Evolutionary conservation across 1,140 invertebrate species (phyloP), one percentile per base, ranked within the genome.

Genomic region (Caligus rogercresseyi): DNA sequence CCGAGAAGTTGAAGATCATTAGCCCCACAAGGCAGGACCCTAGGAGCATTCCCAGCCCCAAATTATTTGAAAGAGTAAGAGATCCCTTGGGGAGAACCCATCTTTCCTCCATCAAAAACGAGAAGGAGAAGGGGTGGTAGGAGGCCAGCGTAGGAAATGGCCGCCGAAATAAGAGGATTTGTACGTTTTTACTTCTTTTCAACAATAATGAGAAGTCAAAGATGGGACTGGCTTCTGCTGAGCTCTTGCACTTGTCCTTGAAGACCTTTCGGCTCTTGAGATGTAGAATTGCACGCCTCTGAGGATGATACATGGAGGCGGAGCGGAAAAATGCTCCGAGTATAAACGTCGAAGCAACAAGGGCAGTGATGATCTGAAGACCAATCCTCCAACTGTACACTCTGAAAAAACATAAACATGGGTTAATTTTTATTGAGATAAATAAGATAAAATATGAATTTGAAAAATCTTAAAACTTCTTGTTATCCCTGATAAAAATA

Each of bases 331-430:
- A 43, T 1, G 84, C 86, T n/a, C 86, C 87, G 1, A 89, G 76
- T 68, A 90, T 82, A 70, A 90, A 90, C 0, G 85, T 87, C 2
- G 84, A 73, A 65, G 87, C 86, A 11, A 88, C 80, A 1, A 84
- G 78, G 15, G 84, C 85, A 1, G 87, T 89, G 1, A 89, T 81
- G 52, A 83, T 81, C 72, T 90, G 87, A 19, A 90, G 78, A 19
- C 86, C 86, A 57, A 87, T 72, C 66, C 84, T 78, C 86, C 87
- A 90, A n/a, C 83, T 82, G n/a, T 89, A 79, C 61, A 82, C 80
- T 66, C 87, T 89, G 75, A 54, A 54, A 54, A 54, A 51, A 51
- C 43, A 51, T n/a, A n/a, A n/a, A n/a, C n/a, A n/a, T n/a, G n/a
- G n/a, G n/a, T n/a, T n/a, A n/a, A n/a, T n/a, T n/a, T n/a, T n/a